Evolutionary conservation across 2,113 vertebrate genomes (phyloP).

Genomic region (Parotia lawesii): DNA sequence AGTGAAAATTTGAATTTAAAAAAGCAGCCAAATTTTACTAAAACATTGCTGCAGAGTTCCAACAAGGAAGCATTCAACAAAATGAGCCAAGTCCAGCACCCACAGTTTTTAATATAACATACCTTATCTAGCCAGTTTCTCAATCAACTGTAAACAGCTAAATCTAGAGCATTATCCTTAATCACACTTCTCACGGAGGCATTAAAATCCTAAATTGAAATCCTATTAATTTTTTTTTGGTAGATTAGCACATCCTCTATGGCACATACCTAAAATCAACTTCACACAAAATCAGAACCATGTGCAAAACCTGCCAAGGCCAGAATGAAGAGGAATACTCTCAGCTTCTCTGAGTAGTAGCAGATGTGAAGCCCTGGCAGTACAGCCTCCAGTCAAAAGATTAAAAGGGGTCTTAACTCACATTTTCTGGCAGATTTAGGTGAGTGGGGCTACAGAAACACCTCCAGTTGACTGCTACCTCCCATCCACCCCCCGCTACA

Average conservation of each 20-base stretch:
- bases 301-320: not conserved
- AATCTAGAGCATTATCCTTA: not conserved
- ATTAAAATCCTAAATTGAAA: not conserved
- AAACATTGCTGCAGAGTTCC: not conserved
- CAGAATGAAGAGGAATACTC: not conserved
- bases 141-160: not conserved
- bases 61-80: not conserved
- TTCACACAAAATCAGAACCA: not conserved
- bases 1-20: not conserved
- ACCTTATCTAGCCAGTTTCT: not conserved
- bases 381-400: not conserved
- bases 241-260: not conserved
- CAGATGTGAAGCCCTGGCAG: conserved; percentile 4
- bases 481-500: not conserved
- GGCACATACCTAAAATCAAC: not conserved
- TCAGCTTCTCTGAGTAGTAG: not conserved
- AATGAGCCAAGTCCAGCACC: not conserved
- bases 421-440: conserved; percentile 5
- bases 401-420: conserved; percentile 8
- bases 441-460: not conserved
- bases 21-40: not conserved
- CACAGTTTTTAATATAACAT: not conserved
- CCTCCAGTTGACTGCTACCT: not conserved
- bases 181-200: not conserved
- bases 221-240: not conserved